Base-by-base conservation (phyloP, 1,140 invertebrate genomes). In the Gryllus bimaculatus region DNA sequence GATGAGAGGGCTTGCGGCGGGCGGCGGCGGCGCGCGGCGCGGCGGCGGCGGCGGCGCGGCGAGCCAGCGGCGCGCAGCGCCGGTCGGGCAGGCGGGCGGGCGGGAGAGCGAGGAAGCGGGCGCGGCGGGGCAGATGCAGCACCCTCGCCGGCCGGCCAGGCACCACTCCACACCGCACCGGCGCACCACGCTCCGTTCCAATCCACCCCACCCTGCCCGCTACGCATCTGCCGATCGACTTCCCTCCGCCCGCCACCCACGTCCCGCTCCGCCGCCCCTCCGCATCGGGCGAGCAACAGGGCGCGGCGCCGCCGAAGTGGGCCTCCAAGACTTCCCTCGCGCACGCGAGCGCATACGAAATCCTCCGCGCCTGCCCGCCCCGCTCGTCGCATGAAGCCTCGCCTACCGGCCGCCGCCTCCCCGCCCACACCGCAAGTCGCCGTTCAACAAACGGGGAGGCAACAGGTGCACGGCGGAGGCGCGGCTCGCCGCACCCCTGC, bases 391-490 rank as follows among this genome's bases (percentile, higher is more conserved):
- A 66, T 66, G 26, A 39, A 1, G 26, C 26, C 26, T 39, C 54
- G 10, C 0, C 18, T 18, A 66, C 54, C 10, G 54, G 18, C 54
- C 54, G 10, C 54, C 10, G 10, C 54, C 54, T 0, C 54, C 54
- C 54, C 54, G 54, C 54, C 54, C 2, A 1, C 10, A 13, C 10
- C 10, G 18, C 10, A 13, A 10, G 54, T 66, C 54, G 54, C 18
- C 54, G 54, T 66, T 66, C 54, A 66, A 66, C 54, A 66, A 66
- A 66, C 54, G 54, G 54, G 54, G 54, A 66, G 54, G 54, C 54
- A 66, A 66, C 54, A 66, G 54, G 54, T 66, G 54, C 54, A 66
- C 18, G 54, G 54, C 26, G 49, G 49, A 54, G 49, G 49, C 26
- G 26, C 26, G 26, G 1, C 26, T 5, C 26, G 26, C 26, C 26